Evolutionary conservation across 2,797 vertebrate species (phyloP), one percentile per base, ranked within the genome.

Genomic region (Gymnoscopelus braueri): DNA sequence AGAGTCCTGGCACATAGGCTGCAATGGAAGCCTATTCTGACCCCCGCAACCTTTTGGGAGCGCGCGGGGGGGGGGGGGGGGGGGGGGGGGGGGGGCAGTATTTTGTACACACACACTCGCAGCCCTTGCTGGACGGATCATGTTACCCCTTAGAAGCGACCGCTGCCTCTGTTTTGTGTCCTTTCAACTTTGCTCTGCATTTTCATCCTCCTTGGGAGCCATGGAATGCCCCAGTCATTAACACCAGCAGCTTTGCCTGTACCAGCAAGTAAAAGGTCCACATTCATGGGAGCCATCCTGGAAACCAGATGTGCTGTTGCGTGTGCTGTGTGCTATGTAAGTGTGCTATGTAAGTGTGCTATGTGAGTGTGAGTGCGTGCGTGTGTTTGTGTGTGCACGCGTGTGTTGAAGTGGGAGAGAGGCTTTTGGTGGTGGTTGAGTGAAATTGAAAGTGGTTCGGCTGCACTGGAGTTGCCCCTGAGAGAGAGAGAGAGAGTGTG

Each of bases 151-250:
- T 63, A 74, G 69, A 74, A 59, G 77, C 29, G 77, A 79, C 69
- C 74, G 73, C 82, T 81, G 80, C 82, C 82, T 88, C 88, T 87
- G 84, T 90, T 89, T 89, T 84, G 89, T 85, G 84, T 87, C 87
- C 83, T 82, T 69, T 80, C 57, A 55, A 51, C 59, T 48, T 62
- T 59, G 60, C 59, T 32, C 80, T 59, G 71, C 72, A 50, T 86
- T 89, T 87, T 83, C 71, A 78, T 85, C 77, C 69, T 35, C 32
- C 32, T 35, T 50, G 63, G 83, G 83, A 84, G 78, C 74, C 1
- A 14, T 78, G 78, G 75, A 85, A 87, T 88, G 82, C 75, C 84
- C 82, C 69, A 64, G 75, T 92, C 91, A 91, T 91, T 90, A 92
- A 89, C 90, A 91, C 86, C 77, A 78, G 77, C 67, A 70, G 81